Percentiles rank a stretch among this genome's conserved stretches.
Conservation (phyloP, 2,888 invertebrate species). For the Clunio marinus region DNA sequence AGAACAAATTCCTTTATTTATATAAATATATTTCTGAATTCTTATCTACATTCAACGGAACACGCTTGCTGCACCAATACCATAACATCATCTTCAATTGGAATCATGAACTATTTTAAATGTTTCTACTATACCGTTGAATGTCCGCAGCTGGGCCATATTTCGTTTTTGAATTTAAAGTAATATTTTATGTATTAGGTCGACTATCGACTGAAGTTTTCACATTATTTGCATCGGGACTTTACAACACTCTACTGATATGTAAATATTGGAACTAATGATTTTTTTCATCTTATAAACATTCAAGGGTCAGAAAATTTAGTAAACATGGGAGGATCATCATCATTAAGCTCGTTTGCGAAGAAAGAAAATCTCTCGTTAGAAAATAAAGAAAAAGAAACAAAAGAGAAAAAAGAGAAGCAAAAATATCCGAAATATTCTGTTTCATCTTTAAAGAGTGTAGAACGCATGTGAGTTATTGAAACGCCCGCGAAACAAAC, state of each 20-base stretch:
- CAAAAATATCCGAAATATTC: not conserved
- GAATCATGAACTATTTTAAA: conserved; percentile 17
- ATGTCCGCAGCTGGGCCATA: not conserved
- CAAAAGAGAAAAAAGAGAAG: conserved; percentile 7
- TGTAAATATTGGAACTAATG: conserved; percentile 34
- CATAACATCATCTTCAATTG: not conserved
- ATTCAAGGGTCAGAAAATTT: conserved; percentile 33
- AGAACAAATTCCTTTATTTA: not conserved
- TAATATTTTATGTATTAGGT: not conserved
- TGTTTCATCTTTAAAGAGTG: not conserved
- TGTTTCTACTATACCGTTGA: not conserved
- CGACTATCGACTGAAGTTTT: not conserved
- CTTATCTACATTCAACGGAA: conserved; percentile 8
- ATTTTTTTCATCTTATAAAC: conserved; percentile 18
- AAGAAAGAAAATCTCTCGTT: too few species aligned
- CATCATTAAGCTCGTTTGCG: not conserved
- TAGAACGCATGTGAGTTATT: conserved; percentile 2
- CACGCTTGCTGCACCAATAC: not conserved
- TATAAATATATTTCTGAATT: not conserved
- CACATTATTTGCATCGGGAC: conserved; percentile 10
- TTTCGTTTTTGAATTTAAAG: not conserved
- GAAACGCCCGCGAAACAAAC: conserved; percentile 18
- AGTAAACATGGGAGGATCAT: conserved; percentile 16
- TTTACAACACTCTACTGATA: not conserved
- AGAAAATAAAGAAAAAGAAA: not conserved